phyloP scores from a whole-genome alignment of 2,113 vertebrate genomes.

The Elephantulus edwardii region DNA sequence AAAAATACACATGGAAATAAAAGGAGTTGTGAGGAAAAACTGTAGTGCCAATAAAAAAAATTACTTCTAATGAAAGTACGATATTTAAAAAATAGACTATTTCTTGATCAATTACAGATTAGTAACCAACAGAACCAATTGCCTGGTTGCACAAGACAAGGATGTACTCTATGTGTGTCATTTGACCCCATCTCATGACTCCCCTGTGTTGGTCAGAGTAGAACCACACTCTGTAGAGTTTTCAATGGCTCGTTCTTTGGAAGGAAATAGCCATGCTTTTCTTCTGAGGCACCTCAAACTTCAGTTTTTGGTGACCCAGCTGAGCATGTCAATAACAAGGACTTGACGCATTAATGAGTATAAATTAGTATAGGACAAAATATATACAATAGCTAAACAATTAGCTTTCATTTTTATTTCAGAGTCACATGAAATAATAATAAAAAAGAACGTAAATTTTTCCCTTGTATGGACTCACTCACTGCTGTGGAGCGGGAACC shows the following conservation, averaged over 20 bases:
- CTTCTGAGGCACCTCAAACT: neutral
- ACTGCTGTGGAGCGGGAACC: too few species aligned
- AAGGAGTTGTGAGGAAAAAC: neutral
- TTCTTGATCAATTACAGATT: slow-evolving; percentile 4
- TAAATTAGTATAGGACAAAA: neutral
- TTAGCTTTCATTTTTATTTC: slow-evolving; percentile 17
- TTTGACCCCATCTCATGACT: neutral
- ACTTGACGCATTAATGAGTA: neutral
- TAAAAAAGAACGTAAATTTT: neutral
- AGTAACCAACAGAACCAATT: neutral
- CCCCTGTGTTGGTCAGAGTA: neutral
- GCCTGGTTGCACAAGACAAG: too few species aligned
- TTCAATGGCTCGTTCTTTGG: neutral
- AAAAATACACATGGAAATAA: neutral
- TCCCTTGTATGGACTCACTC: neutral
- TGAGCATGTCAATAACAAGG: neutral
- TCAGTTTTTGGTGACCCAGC: neutral
- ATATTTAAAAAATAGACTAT: neutral
- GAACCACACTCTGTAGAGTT: neutral
- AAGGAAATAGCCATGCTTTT: neutral
- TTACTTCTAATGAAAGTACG: slow-evolving; percentile 1
- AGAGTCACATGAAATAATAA: neutral
- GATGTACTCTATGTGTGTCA: too few species aligned
- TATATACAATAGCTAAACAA: neutral
- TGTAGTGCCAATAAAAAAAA: slow-evolving; percentile 5